Evolutionary conservation across 2,113 vertebrate genomes (phyloP), one percentile per base, ranked within the genome.

Genomic region (Clarias gariepinus): DNA sequence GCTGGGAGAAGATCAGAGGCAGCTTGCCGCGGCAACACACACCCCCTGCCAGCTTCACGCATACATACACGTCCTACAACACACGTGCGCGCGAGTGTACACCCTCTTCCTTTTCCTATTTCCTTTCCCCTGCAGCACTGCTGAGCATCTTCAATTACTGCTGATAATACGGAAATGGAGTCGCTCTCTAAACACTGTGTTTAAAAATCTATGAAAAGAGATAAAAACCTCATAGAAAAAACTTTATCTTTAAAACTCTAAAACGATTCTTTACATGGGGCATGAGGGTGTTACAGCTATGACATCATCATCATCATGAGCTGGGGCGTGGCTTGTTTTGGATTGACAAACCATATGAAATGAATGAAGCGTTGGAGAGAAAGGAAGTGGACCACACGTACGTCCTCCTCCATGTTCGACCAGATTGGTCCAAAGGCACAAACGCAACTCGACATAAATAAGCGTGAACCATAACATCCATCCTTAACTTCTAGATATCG

Each of bases 1-100:
- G 94, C 91, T 90, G 82, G 4, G 84, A 91, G 90, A 91, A 87
- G 91, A 95, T 94, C 93, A 92, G 91, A 95, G 93, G 86, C 90
- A 89, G 90, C 5, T 82, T 77, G 83, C 85, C 30, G 89, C 0
- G 0, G 64, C 79, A 84, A 85, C 86, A 71, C 76, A 63, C 4
- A 80, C 21, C 74, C 89, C 84, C 85, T 81, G 86, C 81, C 33
- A 28, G 16, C 76, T 66, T 83, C 83, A 87, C 4, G 33, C 64
- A 76, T 66, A 64, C 76, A 76, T 76, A 87, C 63, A 79, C 47
- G 12, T 5, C 58, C 36, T 30, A 57, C 58, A 57, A 23, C 55
- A 64, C 68, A 55, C 80, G 55, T 57, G 64, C 41, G 36, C n/a
- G 82, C 81, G 68, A 73, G 36, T 61, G 76, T 13, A 69, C 76